Evolutionary conservation across 2,797 vertebrate species (phyloP), one percentile per base, ranked within the genome.

Genomic region (Nannoperca obscura): DNA sequence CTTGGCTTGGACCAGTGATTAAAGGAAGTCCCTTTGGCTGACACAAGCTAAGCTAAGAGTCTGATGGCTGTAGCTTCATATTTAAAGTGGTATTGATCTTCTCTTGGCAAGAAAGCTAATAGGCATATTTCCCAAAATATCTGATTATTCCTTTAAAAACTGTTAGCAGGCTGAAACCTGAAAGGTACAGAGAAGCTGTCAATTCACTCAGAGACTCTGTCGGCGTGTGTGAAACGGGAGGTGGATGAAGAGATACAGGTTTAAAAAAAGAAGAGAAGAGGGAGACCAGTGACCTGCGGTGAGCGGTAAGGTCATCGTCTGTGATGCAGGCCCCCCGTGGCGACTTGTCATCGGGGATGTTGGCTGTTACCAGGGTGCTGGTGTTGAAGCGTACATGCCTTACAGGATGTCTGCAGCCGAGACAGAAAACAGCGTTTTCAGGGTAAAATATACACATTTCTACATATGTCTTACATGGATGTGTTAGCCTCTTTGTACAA

Each of bases 291-390:
- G 86, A 99, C 98, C 97, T 97, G 90, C 97, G 93, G 91, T 99
- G 97, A 3, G 96, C 91, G 0, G 97, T 94, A 49, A 97, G 96
- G 94, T 95, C 96, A 11, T 99, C 97, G 2, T 97, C 96, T 2
- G 85, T 94, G 92, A 97, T 95, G 94, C 97, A 96, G 14, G 95
- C 91, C 0, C 96, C 97, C 0, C 97, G 95, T 2, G 97, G 96
- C 2, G 63, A 94, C 84, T 96, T 97, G 86, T 99, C 98, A 14
- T 97, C 95, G 0, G 98, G 98, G 92, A 99, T 87, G 85, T 99
- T 97, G 80, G 97, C 98, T 0, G 98, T 98, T 83, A 99, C 94
- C 83, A 99, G 95, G 53, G 95, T 96, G 88, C 97, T 96, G 66
- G 87, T 92, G 85, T 95, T 93, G 87, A 98, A 99, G 75, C 92